Percentiles rank a stretch among this genome's conserved stretches.
Evolutionary conservation across 2,888 invertebrate genomes (phyloP).

Genomic region (Drosophila stalkeri): DNA sequence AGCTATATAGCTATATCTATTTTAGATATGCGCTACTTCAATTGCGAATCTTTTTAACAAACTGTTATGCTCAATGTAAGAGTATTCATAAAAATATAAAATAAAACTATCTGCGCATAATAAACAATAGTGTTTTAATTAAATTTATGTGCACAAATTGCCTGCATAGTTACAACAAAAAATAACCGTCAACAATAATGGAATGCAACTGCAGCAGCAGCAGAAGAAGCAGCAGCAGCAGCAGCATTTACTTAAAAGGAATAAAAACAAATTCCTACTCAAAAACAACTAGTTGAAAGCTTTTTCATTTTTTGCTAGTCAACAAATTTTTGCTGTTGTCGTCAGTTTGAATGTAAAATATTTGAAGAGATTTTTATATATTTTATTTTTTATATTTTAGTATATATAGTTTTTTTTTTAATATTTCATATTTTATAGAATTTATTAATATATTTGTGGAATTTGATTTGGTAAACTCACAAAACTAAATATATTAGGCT

Average conservation of each 20-base stretch:
- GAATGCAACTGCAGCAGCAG: conserved; percentile 4
- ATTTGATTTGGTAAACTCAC: neutral
- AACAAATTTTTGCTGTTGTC: conserved; percentile 28
- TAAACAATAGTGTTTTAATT: conserved; percentile 71
- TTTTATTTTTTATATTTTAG: no score
- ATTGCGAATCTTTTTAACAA: neutral
- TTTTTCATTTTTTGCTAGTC: conserved; percentile 7
- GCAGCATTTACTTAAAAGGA: conserved; percentile 25
- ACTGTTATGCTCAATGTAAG: neutral
- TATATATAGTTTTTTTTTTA: neutral
- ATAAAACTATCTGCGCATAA: conserved; percentile 23
- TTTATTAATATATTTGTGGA: neutral
- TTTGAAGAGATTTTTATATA: conserved; percentile 4
- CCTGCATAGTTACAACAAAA: conserved; percentile 25
- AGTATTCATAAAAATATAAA: neutral
- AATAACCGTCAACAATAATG: conserved; percentile 7
- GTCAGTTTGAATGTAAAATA: conserved; percentile 20
- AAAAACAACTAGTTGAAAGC: conserved; percentile 14
- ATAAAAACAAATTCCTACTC: conserved; percentile 1
- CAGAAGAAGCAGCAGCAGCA: conserved; percentile 3
- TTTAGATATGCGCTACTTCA: neutral
- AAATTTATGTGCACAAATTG: conserved; percentile 72
- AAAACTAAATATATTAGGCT: neutral
- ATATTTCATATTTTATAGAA: neutral
- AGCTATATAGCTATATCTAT: neutral